phyloP scores from a whole-genome alignment of 2,113 vertebrate species.

The Uropsilus gracilis region DNA sequence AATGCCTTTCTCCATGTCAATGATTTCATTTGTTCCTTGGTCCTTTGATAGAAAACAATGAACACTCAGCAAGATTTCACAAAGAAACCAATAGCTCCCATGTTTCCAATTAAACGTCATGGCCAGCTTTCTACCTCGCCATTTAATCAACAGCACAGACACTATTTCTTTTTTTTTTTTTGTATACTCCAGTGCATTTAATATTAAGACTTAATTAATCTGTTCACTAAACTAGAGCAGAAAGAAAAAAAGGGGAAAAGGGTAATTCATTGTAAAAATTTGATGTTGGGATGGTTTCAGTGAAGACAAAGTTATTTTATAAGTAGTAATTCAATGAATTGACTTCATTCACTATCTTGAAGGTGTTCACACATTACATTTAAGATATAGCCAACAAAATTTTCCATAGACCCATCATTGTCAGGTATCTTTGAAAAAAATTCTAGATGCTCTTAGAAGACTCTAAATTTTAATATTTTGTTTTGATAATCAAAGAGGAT shows the following conservation, averaged over 20 bases:
- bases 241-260: conserved; percentile 54
- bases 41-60: conserved; percentile 61
- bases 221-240: conserved; percentile 75
- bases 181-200: conserved; percentile 70
- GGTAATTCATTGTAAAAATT: conserved; percentile 65
- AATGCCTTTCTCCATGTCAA: not conserved
- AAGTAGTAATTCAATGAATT: conserved; percentile 24
- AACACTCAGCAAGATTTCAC: conserved; percentile 61
- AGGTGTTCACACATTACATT: not conserved
- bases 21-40: conserved; percentile 7
- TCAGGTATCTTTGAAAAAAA: conserved; percentile 24
- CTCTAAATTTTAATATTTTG: conserved; percentile 33
- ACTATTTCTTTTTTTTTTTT: not conserved
- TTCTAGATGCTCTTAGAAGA: not conserved
- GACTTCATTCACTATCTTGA: conserved; percentile 32
- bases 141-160: conserved; percentile 79
- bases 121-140: conserved; percentile 64
- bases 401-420: not conserved
- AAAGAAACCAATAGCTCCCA: conserved; percentile 65
- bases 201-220: conserved; percentile 82
- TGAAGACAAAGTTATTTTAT: conserved; percentile 41
- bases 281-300: conserved; percentile 52
- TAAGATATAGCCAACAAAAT: not conserved
- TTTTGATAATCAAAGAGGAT: conserved; percentile 42
- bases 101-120: conserved; percentile 74